Conservation (phyloP, 1,140 invertebrate genomes). For the Ctenoplectra terminalis region DNA sequence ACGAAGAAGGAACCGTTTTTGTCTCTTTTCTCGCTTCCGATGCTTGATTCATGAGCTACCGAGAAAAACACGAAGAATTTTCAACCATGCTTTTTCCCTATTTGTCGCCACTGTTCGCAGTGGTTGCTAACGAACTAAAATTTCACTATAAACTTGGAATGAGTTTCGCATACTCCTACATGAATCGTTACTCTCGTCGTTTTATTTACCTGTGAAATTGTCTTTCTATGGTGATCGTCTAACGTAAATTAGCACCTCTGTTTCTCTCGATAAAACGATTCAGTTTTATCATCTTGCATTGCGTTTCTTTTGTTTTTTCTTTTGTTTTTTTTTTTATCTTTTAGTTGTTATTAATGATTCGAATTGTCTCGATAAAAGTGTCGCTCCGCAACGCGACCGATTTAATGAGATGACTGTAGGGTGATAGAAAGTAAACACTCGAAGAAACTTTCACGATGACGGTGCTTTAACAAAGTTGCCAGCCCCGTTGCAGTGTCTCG, state of each 20-base stretch:
- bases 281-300: not conserved
- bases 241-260: not conserved
- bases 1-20: slow-evolving; percentile 14
- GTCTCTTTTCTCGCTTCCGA: slow-evolving; percentile 16
- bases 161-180: slow-evolving; percentile 5
- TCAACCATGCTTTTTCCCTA: not conserved
- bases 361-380: not conserved
- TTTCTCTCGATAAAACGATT: not conserved
- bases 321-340: too few relatives aligned
- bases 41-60: slow-evolving; percentile 14
- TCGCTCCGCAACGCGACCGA: slow-evolving; percentile 21
- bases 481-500: slow-evolving; percentile 38
- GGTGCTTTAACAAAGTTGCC: slow-evolving; percentile 46
- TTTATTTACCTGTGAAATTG: slow-evolving; percentile 44
- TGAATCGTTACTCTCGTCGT: slow-evolving; percentile 2
- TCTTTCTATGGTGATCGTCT: slow-evolving; percentile 50
- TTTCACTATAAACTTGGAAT: slow-evolving; percentile 30
- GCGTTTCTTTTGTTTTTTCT: not conserved
- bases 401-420: slow-evolving; percentile 44
- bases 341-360: not conserved
- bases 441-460: slow-evolving; percentile 57
- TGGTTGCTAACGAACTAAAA: slow-evolving; percentile 4
- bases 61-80: slow-evolving; percentile 24
- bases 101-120: not conserved
- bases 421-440: slow-evolving; percentile 59